A percentile compares a stretch with the other conserved stretches of the same genome.
Conservation (phyloP, 2,888 invertebrate species). For the Tolmerus cingulatus region DNA sequence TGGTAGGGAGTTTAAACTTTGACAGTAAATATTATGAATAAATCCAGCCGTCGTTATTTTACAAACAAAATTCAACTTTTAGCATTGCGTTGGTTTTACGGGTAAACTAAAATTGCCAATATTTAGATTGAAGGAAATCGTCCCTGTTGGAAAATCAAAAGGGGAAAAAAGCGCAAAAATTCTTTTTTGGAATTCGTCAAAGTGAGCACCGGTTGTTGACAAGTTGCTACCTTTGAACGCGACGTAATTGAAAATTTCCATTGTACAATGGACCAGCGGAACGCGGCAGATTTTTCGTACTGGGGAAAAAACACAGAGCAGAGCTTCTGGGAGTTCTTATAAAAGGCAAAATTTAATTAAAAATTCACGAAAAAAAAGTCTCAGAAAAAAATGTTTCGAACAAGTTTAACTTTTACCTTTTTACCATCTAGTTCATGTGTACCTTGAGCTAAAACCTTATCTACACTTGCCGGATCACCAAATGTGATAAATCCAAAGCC, state of each 20-base stretch:
- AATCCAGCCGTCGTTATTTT: not conserved
- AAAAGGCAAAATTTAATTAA: conserved; percentile 17
- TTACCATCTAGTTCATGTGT: conserved; percentile 99
- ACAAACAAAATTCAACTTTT: not conserved
- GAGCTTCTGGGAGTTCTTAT: not conserved
- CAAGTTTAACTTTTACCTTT: conserved; percentile 77
- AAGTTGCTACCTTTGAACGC: conserved; percentile 17
- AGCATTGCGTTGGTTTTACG: not conserved
- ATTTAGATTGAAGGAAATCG: not conserved
- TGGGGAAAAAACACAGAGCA: not conserved
- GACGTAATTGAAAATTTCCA: conserved; percentile 10
- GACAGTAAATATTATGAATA: no score
- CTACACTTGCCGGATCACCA: conserved; percentile 97
- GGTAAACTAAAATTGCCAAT: not conserved
- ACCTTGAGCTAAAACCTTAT: conserved; percentile 98
- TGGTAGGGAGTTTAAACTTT: no score
- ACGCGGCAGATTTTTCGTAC: not conserved
- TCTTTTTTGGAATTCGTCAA: not conserved
- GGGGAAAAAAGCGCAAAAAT: not conserved
- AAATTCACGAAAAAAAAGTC: conserved; percentile 17
- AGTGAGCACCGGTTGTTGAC: not conserved
- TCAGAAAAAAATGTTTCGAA: conserved; percentile 35
- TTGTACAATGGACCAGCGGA: not conserved
- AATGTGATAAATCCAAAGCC: conserved; percentile 99
- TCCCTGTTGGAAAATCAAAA: not conserved